A percentile compares a stretch with the other conserved stretches of the same genome.
phyloP scores from a whole-genome alignment of 2,113 vertebrate species.

The Dryoscopus gambensis region DNA sequence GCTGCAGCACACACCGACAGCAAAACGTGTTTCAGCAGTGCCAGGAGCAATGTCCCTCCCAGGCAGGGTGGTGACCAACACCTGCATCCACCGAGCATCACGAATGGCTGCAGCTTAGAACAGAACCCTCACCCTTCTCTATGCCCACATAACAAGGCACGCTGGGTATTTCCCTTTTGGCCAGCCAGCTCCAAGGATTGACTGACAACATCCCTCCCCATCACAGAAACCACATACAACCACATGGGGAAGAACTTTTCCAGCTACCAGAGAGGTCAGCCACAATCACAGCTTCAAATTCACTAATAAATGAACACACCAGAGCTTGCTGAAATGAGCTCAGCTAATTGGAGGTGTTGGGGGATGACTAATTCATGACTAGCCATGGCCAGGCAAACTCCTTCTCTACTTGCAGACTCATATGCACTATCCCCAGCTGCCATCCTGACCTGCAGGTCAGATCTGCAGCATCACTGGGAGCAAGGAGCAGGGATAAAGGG shows the following conservation, averaged over 20 bases:
- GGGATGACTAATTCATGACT: not conserved
- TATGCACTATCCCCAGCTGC: not conserved
- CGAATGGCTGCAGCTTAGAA: not conserved
- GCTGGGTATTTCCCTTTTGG: not conserved
- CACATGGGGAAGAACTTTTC: not conserved
- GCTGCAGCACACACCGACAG: not conserved
- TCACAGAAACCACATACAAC: not conserved
- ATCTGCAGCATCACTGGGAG: not conserved
- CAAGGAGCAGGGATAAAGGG: not conserved
- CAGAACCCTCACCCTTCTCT: not conserved
- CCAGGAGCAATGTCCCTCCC: not conserved
- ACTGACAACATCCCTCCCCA: rapidly evolving
- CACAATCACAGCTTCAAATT: not conserved
- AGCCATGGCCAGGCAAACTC: not conserved
- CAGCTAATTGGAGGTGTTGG: not conserved
- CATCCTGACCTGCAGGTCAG: not conserved
- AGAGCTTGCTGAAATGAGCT: not conserved
- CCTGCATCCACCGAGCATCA: not conserved
- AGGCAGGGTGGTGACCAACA: not conserved
- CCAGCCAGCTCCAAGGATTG: not conserved
- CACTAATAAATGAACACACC: not conserved
- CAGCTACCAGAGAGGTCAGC: not conserved
- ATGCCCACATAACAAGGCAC: not conserved
- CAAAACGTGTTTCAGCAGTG: rapidly evolving
- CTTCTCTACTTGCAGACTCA: not conserved